Percentiles rank a stretch among this genome's conserved stretches.
phyloP scores from a whole-genome alignment of 2,113 vertebrate genomes.

The Gambusia affinis region DNA sequence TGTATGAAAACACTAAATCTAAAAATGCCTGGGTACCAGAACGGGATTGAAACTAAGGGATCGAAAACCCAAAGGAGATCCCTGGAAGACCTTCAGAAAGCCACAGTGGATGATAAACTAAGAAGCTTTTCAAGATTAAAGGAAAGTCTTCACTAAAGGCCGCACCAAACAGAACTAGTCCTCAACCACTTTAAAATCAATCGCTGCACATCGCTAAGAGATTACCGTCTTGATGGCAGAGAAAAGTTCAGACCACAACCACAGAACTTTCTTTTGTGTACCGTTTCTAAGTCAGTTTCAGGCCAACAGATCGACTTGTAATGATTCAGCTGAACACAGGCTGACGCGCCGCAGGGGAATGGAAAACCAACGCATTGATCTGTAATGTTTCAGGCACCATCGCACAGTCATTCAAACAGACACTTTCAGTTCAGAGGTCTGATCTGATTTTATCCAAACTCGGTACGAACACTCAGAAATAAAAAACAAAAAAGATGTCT shows the following conservation, averaged over 20 bases:
- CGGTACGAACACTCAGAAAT: no score
- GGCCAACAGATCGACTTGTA: slow-evolving; percentile 1
- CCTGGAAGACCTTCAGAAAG: background rate
- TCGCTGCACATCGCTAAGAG: background rate
- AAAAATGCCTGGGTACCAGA: no score
- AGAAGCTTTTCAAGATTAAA: no score
- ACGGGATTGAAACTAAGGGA: background rate
- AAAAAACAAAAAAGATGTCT: no score
- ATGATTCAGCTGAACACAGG: slow-evolving; percentile 16
- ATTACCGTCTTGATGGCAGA: background rate
- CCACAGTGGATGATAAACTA: no score
- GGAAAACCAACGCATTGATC: slow-evolving; percentile 48
- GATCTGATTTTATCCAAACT: background rate
- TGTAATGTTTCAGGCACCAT: slow-evolving; percentile 26
- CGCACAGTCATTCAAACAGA: background rate
- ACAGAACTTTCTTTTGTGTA: background rate
- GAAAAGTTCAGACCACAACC: background rate
- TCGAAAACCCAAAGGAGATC: background rate
- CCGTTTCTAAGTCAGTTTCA: background rate
- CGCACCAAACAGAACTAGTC: no score
- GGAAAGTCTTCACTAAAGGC: no score
- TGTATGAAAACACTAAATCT: no score
- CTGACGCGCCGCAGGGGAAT: slow-evolving; percentile 16
- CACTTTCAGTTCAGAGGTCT: background rate
- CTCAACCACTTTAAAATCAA: no score